Evolutionary conservation across 2,113 vertebrate species (phyloP), one percentile per base, ranked within the genome.

Genomic region (Clarias gariepinus): DNA sequence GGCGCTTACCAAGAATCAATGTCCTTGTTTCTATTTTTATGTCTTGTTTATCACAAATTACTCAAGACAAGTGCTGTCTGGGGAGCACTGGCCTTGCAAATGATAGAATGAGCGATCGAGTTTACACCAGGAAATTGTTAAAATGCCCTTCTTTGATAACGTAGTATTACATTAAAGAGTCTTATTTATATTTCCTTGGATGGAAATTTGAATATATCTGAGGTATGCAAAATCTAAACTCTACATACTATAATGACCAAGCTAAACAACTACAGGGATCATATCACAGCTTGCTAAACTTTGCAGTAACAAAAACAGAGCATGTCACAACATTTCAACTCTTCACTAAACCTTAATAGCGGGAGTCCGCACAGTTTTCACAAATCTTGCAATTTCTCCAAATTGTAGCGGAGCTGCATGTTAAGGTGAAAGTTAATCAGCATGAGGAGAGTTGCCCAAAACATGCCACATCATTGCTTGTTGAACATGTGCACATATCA

Each of bases 21-120:
- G 86, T 84, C 81, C 74, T 84, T 85, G 82, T 76, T 86, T 78
- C 47, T 90, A 47, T 55, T 86, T 83, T 53, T 53, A 88, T 64
- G 28, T 80, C 78, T 87, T 71, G 30, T 87, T 85, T 87, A 82
- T 82, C 83, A 87, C 61, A 87, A 87, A 89, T 82, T 55, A 89
- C 71, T 81, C 28, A 60, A 85, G 88, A 87, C 69, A 85, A 84
- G 77, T 33, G 47, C n/a, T 66, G 63, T 80, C 76, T 80, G 63
- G 76, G 84, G 69, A 82, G 78, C 69, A 36, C 69, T 78, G 85
- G 30, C 52, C 78, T 85, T 78, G 47, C 68, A 81, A 87, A 77
- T 82, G 52, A 30, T 33, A 58, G 76, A 76, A 76, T 89, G 58
- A 61, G 76, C 23, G 1, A 41, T 41, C 73, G 41, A 82, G 85